Evolutionary conservation across 2,797 vertebrate species (phyloP).

Genomic region (Pelodytes ibericus): DNA sequence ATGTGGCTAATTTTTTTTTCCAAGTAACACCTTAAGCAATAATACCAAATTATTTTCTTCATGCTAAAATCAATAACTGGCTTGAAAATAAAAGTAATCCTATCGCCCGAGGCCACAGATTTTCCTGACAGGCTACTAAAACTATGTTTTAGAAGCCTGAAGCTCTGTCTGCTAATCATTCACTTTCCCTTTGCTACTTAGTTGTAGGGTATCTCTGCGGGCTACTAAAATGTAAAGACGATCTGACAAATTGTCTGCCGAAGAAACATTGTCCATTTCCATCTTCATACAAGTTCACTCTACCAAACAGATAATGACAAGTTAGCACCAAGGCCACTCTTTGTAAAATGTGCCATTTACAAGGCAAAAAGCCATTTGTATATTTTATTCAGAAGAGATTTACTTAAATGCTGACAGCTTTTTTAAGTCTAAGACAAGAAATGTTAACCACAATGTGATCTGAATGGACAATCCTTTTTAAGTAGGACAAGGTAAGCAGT

Average conservation of each 20-base stretch:
- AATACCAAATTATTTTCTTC: slow-evolving; percentile 76
- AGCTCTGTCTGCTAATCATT: slow-evolving; percentile 67
- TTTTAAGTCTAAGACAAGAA: slow-evolving; percentile 47
- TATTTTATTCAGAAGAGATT: slow-evolving; percentile 52
- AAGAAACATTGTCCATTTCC: slow-evolving; percentile 59
- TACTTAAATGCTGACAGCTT: slow-evolving; percentile 54
- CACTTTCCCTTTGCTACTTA: slow-evolving; percentile 68
- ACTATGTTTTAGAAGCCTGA: slow-evolving; percentile 68
- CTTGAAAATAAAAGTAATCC: slow-evolving; percentile 72
- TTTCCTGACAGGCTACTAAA: slow-evolving; percentile 75
- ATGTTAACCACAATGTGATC: slow-evolving; percentile 44
- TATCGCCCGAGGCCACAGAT: slow-evolving; percentile 70
- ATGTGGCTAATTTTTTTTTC: slow-evolving; percentile 31
- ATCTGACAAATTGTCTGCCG: slow-evolving; percentile 66
- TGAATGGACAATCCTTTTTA: slow-evolving; percentile 42
- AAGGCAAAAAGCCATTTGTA: slow-evolving; percentile 51
- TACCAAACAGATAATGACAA: slow-evolving; percentile 38
- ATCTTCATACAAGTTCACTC: slow-evolving; percentile 56
- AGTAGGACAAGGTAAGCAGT: slow-evolving; percentile 24
- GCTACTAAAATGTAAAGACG: slow-evolving; percentile 66
- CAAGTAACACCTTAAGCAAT: slow-evolving; percentile 72
- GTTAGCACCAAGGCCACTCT: slow-evolving; percentile 50
- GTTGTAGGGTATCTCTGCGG: slow-evolving; percentile 66
- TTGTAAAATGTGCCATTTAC: slow-evolving; percentile 51
- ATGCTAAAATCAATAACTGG: slow-evolving; percentile 75